Evolutionary conservation across 2,113 vertebrate species (phyloP).

Genomic region (Meriones unguiculatus): DNA sequence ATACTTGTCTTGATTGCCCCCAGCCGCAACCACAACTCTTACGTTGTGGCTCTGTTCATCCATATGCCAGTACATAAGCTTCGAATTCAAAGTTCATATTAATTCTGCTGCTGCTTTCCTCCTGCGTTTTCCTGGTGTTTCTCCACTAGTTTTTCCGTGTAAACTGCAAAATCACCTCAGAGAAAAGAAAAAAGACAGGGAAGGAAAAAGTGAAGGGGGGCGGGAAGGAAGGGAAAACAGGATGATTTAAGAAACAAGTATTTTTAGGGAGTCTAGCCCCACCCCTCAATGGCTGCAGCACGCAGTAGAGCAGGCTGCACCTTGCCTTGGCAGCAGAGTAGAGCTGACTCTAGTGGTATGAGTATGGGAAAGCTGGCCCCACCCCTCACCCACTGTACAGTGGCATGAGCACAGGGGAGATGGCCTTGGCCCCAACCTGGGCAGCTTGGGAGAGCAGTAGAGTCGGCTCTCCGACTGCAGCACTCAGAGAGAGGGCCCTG

Average conservation of each 20-base stretch:
- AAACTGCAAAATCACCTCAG: neutral
- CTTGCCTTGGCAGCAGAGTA: neutral
- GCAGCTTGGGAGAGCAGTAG: no score
- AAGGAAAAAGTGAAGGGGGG: neutral
- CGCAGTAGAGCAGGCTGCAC: neutral
- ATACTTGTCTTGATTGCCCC: neutral
- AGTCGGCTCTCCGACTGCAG: neutral
- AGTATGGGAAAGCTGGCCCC: neutral
- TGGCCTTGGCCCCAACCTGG: no score
- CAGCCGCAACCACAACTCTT: neutral
- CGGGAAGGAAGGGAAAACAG: no score
- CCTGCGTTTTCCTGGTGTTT: neutral
- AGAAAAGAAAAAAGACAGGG: neutral
- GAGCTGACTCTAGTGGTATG: neutral
- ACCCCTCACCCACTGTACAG: neutral
- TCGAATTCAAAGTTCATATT: neutral
- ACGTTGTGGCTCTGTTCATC: neutral
- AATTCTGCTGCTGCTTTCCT: neutral
- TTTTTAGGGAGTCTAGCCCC: neutral
- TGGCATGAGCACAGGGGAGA: no score
- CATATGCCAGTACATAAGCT: neutral
- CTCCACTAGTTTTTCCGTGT: neutral
- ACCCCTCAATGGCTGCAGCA: neutral
- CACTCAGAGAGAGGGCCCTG: neutral
- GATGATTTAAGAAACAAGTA: neutral